phyloP scores from a whole-genome alignment of 2,888 invertebrate genomes.

The Drosophila antonietae region DNA sequence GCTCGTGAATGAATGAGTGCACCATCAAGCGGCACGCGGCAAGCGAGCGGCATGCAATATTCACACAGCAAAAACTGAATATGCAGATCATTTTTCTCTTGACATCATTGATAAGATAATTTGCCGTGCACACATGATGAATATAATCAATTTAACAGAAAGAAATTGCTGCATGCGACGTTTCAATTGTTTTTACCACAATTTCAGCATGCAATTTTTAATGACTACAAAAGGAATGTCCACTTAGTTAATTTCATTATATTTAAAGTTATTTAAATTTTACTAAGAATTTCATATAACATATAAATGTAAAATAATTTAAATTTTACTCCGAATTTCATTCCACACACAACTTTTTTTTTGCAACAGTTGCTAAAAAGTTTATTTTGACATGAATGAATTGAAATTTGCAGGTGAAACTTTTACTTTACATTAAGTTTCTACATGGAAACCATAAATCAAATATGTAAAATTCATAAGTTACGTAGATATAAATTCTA shows the following conservation, averaged over 20 bases:
- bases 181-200: not conserved
- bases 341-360: not conserved
- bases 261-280: not conserved
- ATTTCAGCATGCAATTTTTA: not conserved
- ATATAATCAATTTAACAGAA: conserved; percentile 31
- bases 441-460: not conserved
- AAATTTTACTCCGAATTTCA: not conserved
- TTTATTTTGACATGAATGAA: not conserved
- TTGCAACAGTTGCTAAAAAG: not conserved
- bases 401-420: not conserved
- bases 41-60: not conserved
- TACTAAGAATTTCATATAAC: not conserved
- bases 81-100: conserved; percentile 71
- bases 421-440: not conserved
- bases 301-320: not conserved
- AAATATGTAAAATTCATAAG: not conserved
- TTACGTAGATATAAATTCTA: not conserved
- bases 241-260: not conserved
- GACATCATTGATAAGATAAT: conserved; percentile 65
- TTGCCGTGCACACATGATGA: conserved; percentile 39
- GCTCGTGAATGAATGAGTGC: conserved; percentile 61
- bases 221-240: not conserved
- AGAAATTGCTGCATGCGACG: not conserved
- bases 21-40: conserved; percentile 31
- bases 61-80: conserved; percentile 41